A percentile compares a stretch with the other conserved stretches of the same genome.
Evolutionary conservation across 2,888 invertebrate species (phyloP).

Genomic region (Pristionchus exspectatus): DNA sequence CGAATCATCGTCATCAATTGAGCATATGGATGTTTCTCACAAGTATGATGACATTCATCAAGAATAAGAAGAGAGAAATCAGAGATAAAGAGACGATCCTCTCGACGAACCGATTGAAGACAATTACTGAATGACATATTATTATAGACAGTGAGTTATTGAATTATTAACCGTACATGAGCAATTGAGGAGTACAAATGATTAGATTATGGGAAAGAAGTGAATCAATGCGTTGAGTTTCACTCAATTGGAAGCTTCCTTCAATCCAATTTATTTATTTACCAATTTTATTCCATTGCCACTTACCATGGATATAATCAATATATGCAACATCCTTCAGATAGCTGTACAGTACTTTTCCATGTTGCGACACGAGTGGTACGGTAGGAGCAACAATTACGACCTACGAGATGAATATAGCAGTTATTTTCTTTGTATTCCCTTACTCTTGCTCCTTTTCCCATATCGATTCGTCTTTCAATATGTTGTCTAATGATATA

Average conservation of each 20-base stretch:
- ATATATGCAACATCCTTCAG: constrained; percentile 11
- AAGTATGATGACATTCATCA: constrained; percentile 75
- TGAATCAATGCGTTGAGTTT: constrained; percentile 58
- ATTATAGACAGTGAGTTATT: neutral
- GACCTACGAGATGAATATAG: constrained; percentile 52
- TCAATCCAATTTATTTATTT: neutral
- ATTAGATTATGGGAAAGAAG: constrained; percentile 67
- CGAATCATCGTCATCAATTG: constrained; percentile 45
- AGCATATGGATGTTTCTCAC: constrained; percentile 49
- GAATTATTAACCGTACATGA: constrained; percentile 61
- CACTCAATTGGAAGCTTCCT: constrained; percentile 33
- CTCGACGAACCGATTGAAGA: constrained; percentile 66
- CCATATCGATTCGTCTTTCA: constrained; percentile 53
- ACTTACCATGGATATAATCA: constrained; percentile 34
- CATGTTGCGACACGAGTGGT: constrained; percentile 75
- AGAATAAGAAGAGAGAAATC: constrained; percentile 75
- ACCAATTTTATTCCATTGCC: neutral
- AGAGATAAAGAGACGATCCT: constrained; percentile 71
- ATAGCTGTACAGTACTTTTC: constrained; percentile 19
- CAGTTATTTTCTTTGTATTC: neutral
- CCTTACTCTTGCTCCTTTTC: constrained; percentile 49
- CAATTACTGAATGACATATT: constrained; percentile 63
- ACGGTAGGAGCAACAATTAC: constrained; percentile 75
- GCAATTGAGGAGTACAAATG: constrained; percentile 73
- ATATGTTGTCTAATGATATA: constrained; percentile 73